Percentiles rank a stretch among this genome's conserved stretches.
Evolutionary conservation across 2,797 vertebrate genomes (phyloP).

Genomic region (Gorsachius magnificus): DNA sequence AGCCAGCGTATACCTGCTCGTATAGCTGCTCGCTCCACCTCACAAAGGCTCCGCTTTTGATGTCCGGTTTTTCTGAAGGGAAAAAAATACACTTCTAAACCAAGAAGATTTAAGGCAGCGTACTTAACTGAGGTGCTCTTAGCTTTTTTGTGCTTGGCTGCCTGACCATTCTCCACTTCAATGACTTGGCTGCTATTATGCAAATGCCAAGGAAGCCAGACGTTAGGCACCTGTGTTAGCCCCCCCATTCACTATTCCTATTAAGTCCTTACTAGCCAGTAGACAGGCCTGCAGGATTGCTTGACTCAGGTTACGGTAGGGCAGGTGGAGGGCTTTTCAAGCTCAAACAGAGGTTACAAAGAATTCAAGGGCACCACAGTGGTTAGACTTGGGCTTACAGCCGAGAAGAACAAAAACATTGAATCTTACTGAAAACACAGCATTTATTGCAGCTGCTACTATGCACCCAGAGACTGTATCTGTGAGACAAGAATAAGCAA

Average conservation of each 20-base stretch:
- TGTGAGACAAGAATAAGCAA: background rate
- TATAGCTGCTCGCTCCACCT: slow-evolving; percentile 46
- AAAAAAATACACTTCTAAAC: background rate
- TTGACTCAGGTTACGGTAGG: slow-evolving; percentile 63
- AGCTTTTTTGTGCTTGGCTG: slow-evolving; percentile 45
- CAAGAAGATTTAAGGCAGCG: slow-evolving; percentile 15
- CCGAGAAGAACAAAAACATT: background rate
- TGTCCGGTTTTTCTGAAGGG: background rate
- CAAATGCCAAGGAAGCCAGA: slow-evolving; percentile 72
- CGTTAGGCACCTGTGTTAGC: slow-evolving; percentile 72
- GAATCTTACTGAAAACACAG: background rate
- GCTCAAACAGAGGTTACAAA: slow-evolving; percentile 1
- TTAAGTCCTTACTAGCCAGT: slow-evolving; percentile 45
- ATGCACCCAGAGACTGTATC: background rate
- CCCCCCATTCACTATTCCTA: slow-evolving; percentile 68
- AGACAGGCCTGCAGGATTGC: slow-evolving; percentile 43
- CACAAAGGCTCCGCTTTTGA: slow-evolving; percentile 22
- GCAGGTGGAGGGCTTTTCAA: slow-evolving; percentile 51
- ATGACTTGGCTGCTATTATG: slow-evolving; percentile 65
- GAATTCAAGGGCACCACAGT: background rate
- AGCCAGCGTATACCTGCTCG: slow-evolving; percentile 49
- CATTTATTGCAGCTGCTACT: background rate
- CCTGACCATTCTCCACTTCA: slow-evolving; percentile 65
- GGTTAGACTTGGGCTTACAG: background rate
- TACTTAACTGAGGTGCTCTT: slow-evolving; percentile 30